A percentile compares a stretch with the other conserved stretches of the same genome.
Conservation (phyloP, 1,140 invertebrate species). For the Linepithema humile region DNA sequence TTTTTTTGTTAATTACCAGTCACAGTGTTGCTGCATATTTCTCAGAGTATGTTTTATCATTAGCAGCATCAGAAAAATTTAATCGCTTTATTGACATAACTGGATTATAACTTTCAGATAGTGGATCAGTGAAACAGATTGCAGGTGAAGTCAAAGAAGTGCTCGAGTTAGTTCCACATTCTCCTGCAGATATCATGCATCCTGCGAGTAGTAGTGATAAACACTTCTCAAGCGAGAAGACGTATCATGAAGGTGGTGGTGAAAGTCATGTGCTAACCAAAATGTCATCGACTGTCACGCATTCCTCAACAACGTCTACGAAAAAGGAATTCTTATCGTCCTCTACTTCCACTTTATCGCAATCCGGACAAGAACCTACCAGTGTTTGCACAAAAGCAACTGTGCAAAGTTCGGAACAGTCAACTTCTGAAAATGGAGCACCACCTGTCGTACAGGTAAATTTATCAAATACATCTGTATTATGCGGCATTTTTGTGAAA, state of each 20-base stretch:
- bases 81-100: constrained; percentile 77
- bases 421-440: constrained; percentile 81
- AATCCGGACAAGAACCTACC: constrained; percentile 74
- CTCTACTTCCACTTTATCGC: constrained; percentile 75
- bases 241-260: constrained; percentile 66
- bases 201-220: constrained; percentile 81
- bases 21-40: neutral
- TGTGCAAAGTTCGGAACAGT: constrained; percentile 76
- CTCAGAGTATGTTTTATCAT: neutral
- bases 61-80: neutral
- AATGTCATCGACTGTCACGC: constrained; percentile 81
- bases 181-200: constrained; percentile 77
- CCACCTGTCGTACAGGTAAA: constrained; percentile 81
- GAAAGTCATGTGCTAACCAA: constrained; percentile 78
- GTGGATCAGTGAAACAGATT: constrained; percentile 21
- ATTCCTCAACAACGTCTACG: constrained; percentile 80
- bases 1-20: neutral
- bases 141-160: constrained; percentile 21
- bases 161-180: constrained; percentile 71
- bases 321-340: constrained; percentile 81
- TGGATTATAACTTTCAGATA: constrained; percentile 75
- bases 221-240: constrained; percentile 80
- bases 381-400: constrained; percentile 78
- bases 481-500: neutral
- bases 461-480: constrained; percentile 11